Base-by-base conservation (phyloP, 2,113 vertebrate species). In the Oreamnos americanus region DNA sequence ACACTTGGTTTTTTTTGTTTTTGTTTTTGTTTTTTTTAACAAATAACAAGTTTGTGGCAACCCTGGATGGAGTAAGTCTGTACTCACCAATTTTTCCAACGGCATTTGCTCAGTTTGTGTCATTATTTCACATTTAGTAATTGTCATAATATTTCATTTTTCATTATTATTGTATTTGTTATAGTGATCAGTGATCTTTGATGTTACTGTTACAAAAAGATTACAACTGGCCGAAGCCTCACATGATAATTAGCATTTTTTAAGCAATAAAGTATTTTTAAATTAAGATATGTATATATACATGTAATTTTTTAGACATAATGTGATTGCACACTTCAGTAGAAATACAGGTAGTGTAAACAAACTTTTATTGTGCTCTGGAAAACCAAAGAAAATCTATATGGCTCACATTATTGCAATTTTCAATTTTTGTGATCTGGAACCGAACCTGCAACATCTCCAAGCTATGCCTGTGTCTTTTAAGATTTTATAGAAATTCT, bases 401-500 rank as follows among this genome's bases (percentile, higher is more conserved):
- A n/a, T 55, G 51, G 23, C n/a, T 83, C 13, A 14, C n/a, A 36
- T 39, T 26, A 83, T 39, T 83, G 81, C 21, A 25, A 5, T 55
- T 55, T 83, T 83, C 81, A 55, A 1, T 83, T 83, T 53, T 53
- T 55, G 21, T 55, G 51, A 25, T 55, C 81, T 83, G 21, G n/a
- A 55, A 83, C 81, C n/a, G 39, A 83, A 55, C n/a, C n/a, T 83
- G 51, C 33, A 83, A 83, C 13, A 55, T 83, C 51, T 83, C n/a
- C n/a, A 39, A 55, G 51, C 12, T 83, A 26, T 83, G 51, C 81
- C n/a, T 55, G 4, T 88, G 58, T 92, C 36, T 94, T 91, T 97
- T 55, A 94, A 62, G 16, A 43, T 86, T 92, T 88, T n/a, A 25
- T 87, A 96, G 88, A 87, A 96, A 91, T 55, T 90, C 30, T 81